Base-by-base conservation (phyloP, 2,888 invertebrate species). In the Morpho helenor region DNA sequence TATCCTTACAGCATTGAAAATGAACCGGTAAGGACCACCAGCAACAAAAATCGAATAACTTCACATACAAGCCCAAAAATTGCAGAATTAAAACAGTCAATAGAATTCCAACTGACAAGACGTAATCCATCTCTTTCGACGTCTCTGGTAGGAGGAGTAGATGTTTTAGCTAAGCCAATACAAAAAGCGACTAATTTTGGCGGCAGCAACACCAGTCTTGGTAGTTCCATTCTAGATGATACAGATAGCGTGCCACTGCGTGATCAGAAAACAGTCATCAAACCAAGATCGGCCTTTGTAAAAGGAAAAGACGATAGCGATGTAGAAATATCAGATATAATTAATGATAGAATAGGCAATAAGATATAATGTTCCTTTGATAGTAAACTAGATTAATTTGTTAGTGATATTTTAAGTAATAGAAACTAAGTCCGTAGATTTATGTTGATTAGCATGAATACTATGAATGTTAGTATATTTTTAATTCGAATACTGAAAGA, bases 61-160 rank as follows among this genome's bases (percentile, higher is more conserved):
- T 84, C 89, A 9, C 80, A 85, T 10, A 88, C 91, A 48, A 91
- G 91, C 68, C 87, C 92, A 22, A 92, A 91, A 72, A 92, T 93
- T 52, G 89, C 91, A 3, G 90, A 92, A 75, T 75, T 93, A 57
- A 92, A 91, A 56, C 80, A 88, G 67, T 87, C 87, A n/a, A 92
- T 93, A 43, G 92, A 93, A 71, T 82, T 84, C 6, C 92, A 93
- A 73, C 79, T 93, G 64, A 81, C 82, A 6, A 70, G 81, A 39
- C 80, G 91, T n/a, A 82, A 76, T 43, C 79, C 78, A n/a, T 81
- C 81, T 16, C 72, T 80, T 23, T 75, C 81, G 8, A 77, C 77
- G 8, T 76, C 74, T 7, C 70, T 84, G 3, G 76, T 80, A 1
- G 87, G 89, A 9, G 81, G 84, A 54, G 76, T 90, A 7, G 87